phyloP scores from a whole-genome alignment of 2,797 vertebrate genomes.

The Petrocephalus sullivani region DNA sequence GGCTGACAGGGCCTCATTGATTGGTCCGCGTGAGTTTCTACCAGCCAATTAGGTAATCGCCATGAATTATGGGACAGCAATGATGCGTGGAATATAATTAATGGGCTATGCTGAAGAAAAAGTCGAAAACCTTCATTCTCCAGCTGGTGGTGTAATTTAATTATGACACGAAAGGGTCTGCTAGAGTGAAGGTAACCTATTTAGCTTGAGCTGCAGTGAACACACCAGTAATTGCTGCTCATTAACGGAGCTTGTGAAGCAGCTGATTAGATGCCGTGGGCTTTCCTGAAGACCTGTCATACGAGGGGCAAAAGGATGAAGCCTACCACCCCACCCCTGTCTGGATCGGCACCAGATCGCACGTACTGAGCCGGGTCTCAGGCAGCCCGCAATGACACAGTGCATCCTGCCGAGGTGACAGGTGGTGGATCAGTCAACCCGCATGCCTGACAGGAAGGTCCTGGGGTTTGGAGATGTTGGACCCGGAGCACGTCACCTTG shows the following conservation, averaged over 20 bases:
- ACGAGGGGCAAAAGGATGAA: not conserved
- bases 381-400: not conserved
- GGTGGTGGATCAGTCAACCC: not conserved
- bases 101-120: not conserved
- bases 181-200: not conserved
- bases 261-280: not conserved
- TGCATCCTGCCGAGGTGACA: not conserved
- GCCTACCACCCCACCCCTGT: not conserved
- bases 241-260: not conserved
- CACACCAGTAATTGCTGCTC: not conserved
- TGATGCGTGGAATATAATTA: conserved; percentile 1
- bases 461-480: not conserved
- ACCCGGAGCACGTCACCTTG: not conserved
- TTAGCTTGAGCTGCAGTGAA: not conserved
- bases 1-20: conserved; percentile 10
- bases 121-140: conserved; percentile 6
- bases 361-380: not conserved
- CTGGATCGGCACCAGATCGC: not conserved
- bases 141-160: conserved; percentile 3
- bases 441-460: not conserved
- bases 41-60: conserved; percentile 7
- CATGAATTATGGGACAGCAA: not conserved
- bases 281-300: not conserved
- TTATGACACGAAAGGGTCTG: not conserved
- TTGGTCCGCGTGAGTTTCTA: not conserved